Evolutionary conservation across 2,888 invertebrate genomes (phyloP).

Genomic region (Dione vanillae): DNA sequence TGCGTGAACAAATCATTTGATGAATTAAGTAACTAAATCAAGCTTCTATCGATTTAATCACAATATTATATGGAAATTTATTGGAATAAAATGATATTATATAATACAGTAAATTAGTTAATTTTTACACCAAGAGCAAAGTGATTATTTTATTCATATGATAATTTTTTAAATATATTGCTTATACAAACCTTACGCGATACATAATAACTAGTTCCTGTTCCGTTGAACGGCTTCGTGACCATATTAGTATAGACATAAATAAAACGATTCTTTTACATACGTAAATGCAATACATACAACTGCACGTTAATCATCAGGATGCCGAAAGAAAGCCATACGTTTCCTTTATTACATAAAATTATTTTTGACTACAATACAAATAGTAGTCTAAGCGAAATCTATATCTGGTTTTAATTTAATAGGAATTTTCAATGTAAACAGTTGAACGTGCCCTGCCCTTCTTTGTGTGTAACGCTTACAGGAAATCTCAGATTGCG

Average conservation of each 20-base stretch:
- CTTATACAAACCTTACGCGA: constrained; percentile 43
- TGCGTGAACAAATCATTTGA: not conserved
- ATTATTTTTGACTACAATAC: not conserved
- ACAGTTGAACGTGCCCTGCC: constrained; percentile 13
- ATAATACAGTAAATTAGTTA: not conserved
- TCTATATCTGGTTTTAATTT: constrained; percentile 17
- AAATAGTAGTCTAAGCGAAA: not conserved
- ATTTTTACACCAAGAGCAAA: not conserved
- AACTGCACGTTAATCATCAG: not conserved
- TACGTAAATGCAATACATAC: not conserved
- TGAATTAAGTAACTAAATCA: not conserved
- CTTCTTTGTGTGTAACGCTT: constrained; percentile 14
- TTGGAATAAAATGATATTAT: not conserved
- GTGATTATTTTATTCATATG: constrained; percentile 3
- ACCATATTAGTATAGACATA: constrained; percentile 53
- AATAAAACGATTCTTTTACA: constrained; percentile 31
- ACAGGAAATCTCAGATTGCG: constrained; percentile 18
- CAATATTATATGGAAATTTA: not conserved
- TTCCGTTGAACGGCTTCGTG: constrained; percentile 66
- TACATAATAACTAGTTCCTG: constrained; percentile 52
- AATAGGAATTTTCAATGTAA: constrained; percentile 19
- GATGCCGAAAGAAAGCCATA: not conserved
- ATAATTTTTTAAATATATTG: constrained; percentile 30
- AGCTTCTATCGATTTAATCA: not conserved
- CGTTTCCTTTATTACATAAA: not conserved